Conservation (phyloP, 2,113 vertebrate species). For the Bubalus kerabau region DNA sequence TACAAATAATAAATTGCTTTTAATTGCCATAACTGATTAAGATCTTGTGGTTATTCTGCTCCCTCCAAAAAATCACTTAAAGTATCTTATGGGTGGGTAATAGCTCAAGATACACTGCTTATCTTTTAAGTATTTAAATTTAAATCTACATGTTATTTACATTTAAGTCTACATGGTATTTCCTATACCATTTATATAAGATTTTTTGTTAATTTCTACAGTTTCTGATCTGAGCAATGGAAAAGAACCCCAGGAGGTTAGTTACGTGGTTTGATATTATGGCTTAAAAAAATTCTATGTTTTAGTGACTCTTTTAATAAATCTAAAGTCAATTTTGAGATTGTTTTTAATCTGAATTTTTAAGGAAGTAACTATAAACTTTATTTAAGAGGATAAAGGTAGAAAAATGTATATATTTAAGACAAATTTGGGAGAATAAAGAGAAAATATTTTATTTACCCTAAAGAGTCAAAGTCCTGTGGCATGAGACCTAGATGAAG, state of each 20-base stretch:
- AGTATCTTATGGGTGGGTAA: not conserved
- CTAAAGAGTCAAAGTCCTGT: not conserved
- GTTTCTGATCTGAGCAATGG: not conserved
- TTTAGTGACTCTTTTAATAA: not conserved
- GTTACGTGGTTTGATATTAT: not conserved
- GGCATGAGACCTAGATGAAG: not conserved
- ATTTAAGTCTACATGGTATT: not conserved
- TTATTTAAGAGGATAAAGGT: not conserved
- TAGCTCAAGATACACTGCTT: not conserved
- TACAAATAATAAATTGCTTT: slow-evolving; percentile 24
- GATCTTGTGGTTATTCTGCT: not conserved
- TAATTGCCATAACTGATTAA: not conserved
- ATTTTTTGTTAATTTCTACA: not conserved
- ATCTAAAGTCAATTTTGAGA: slow-evolving; percentile 11
- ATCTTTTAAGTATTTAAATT: not conserved
- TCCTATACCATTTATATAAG: not conserved
- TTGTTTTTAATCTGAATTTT: not conserved
- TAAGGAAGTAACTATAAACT: not conserved
- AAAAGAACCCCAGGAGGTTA: not conserved
- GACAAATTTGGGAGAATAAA: not conserved
- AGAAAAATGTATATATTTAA: not conserved
- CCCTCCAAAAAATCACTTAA: not conserved
- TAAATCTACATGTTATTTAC: not conserved
- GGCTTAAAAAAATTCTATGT: not conserved
- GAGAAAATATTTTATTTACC: not conserved